These are phyloP conservation scores for Bubo blakistoni DNA, from an alignment of 2,113 vertebrate species.

Conservation along the genomic window DNA sequence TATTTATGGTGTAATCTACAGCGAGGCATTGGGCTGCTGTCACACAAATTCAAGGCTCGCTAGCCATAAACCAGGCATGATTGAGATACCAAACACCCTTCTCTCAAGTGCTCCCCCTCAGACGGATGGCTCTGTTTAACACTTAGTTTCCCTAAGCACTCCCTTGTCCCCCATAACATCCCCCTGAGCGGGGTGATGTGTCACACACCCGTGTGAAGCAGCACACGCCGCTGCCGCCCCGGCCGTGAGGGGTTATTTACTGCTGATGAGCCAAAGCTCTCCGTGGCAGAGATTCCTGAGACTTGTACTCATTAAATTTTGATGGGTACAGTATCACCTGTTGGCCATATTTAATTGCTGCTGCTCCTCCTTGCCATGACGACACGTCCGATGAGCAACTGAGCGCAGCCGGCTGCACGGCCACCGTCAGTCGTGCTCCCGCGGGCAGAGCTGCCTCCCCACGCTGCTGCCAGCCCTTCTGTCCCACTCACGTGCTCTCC, in stretches of 20 bases:
- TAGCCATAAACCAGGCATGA: conserved; percentile 23
- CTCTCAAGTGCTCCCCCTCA: not conserved
- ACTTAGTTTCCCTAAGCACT: not conserved
- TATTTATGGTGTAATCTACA: conserved; percentile 47
- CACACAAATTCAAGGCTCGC: conserved; percentile 42
- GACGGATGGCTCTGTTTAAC: not conserved
- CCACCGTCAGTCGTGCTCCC: no score
- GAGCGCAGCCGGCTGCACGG: not conserved
- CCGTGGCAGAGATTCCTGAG: not conserved
- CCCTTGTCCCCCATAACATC: not conserved
- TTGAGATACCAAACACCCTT: conserved; percentile 16
- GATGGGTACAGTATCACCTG: not conserved
- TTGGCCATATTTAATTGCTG: not conserved
- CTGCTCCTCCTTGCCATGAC: not conserved
- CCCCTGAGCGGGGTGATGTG: not conserved
- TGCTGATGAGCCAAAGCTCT: not conserved
- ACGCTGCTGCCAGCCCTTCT: not conserved
- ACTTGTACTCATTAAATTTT: not conserved
- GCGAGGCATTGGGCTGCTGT: conserved; percentile 37
- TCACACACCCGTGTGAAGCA: not conserved
- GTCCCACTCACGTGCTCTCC: fast-evolving
- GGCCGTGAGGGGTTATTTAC: not conserved
- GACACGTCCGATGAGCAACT: not conserved
- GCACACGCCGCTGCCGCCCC: not conserved
- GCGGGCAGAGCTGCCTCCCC: not conserved